Percentiles rank a stretch among this genome's conserved stretches.
Evolutionary conservation across 1,140 invertebrate genomes (phyloP).

Genomic region (Lordiphosa collinella): DNA sequence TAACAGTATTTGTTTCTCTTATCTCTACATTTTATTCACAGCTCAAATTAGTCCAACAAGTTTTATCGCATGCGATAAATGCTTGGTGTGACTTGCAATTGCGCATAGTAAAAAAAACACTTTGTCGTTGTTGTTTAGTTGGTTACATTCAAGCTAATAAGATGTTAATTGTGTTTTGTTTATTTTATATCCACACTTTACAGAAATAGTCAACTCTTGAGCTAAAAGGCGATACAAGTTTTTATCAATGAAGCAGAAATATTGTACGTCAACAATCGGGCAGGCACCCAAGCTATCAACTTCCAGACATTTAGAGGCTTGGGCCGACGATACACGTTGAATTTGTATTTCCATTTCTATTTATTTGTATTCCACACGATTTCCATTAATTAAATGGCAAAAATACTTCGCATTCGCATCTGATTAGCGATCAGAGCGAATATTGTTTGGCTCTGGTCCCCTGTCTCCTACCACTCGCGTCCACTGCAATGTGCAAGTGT

Average conservation of each 20-base stretch:
- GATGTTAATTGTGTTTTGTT: constrained; percentile 37
- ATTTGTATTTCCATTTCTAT: constrained; percentile 46
- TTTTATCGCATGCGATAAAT: neutral
- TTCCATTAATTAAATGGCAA: constrained; percentile 62
- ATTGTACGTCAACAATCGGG: constrained; percentile 4
- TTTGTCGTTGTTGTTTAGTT: constrained; percentile 20
- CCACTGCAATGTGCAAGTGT: constrained; percentile 62
- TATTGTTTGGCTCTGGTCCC: neutral
- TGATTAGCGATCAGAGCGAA: constrained; percentile 27
- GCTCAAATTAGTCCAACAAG: neutral
- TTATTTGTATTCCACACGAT: constrained; percentile 54
- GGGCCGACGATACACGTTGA: neutral
- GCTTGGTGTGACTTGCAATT: constrained; percentile 11
- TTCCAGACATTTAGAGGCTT: constrained; percentile 6
- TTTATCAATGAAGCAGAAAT: constrained; percentile 55
- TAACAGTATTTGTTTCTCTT: neutral
- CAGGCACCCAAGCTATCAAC: constrained; percentile 23
- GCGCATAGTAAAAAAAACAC: constrained; percentile 2
- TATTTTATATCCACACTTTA: constrained; percentile 39
- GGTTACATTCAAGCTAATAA: constrained; percentile 6
- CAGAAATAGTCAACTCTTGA: constrained; percentile 38
- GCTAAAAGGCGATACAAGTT: constrained; percentile 27
- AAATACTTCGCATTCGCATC: constrained; percentile 52
- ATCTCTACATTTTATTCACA: neutral
- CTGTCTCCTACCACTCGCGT: constrained; percentile 8